phyloP scores from a whole-genome alignment of 2,797 vertebrate genomes.

The Tympanoctomys barrerae region DNA sequence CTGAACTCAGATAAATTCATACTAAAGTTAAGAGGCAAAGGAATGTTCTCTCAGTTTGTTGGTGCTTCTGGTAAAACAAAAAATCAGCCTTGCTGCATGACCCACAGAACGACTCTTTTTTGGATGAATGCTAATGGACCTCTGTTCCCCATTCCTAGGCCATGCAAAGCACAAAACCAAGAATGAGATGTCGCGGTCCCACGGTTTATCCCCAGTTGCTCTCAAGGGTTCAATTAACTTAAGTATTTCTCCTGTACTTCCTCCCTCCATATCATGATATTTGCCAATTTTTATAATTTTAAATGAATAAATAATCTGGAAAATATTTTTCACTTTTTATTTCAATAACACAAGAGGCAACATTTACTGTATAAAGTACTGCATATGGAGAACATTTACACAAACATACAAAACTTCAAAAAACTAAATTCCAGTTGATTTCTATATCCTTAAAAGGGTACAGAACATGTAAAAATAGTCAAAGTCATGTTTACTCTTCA shows the following conservation, averaged over 20 bases:
- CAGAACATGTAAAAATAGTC: conserved; percentile 78
- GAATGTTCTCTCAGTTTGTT: background rate
- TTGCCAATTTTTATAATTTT: conserved; percentile 64
- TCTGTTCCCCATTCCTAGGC: background rate
- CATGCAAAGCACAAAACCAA: conserved; percentile 3
- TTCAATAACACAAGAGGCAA: conserved; percentile 72
- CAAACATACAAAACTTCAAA: conserved; percentile 78
- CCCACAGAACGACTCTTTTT: background rate
- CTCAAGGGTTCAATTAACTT: conserved; percentile 29
- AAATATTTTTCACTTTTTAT: conserved; percentile 69
- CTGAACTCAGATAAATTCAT: conserved; percentile 25
- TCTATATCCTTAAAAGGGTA: conserved; percentile 77
- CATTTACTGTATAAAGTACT: conserved; percentile 63
- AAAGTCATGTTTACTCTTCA: conserved; percentile 77
- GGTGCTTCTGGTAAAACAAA: conserved; percentile 19
- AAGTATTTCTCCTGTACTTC: conserved; percentile 58
- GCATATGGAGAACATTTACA: conserved; percentile 72
- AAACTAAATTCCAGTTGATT: conserved; percentile 85
- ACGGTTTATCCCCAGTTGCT: background rate
- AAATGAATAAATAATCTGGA: conserved; percentile 75
- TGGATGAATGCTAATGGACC: background rate
- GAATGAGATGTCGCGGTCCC: background rate
- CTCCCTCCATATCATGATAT: conserved; percentile 7
- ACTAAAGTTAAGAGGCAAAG: conserved; percentile 12
- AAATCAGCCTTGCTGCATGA: background rate